Base-by-base conservation (phyloP, 2,888 invertebrate species). In the Iphiclides podalirius region DNA sequence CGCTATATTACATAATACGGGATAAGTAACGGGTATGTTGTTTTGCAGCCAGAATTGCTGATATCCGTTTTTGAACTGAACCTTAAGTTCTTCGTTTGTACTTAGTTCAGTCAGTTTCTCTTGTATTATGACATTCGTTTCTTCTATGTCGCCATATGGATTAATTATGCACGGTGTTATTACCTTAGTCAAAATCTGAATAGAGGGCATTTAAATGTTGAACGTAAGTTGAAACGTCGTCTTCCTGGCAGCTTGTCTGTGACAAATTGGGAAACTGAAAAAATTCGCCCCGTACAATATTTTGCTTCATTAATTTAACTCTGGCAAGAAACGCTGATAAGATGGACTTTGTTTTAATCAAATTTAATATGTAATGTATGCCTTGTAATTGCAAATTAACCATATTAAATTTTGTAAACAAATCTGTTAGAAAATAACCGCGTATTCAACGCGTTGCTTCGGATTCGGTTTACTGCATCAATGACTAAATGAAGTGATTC, bases 331-430 rank as follows among this genome's bases (percentile, higher is more conserved):
- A 63, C 23, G 55, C 55, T 55, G 61, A 56, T 52, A 65, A 47
- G 38, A 61, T 53, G 38, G 47, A 41, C 58, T 63, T 65, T 57
- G 59, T 63, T 64, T 66, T 60, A 36, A 64, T 66, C 42, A 65
- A 28, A 28, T 28, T 28, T 28, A 28, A 28, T 4, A 3, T 28
- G 28, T 28, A n/a, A n/a, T n/a, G n/a, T n/a, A n/a, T 8, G 28
- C 28, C 28, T 28, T 28, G 28, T 28, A 28, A 28, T 28, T 28
- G 28, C 28, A 28, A 9, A 28, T 28, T 28, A 28, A 55, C 39
- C 9, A 41, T 13, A 54, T 53, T 53, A 41, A 52, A 38, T 53
- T 53, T 54, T 52, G 45, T 50, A 31, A 51, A 54, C 51, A 51
- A 54, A 46, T 53, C 51, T 52, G 47, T 54, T 37, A 53, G 50